Conservation (phyloP, 2,888 invertebrate genomes). For the Leptarthrus brevirostris region DNA sequence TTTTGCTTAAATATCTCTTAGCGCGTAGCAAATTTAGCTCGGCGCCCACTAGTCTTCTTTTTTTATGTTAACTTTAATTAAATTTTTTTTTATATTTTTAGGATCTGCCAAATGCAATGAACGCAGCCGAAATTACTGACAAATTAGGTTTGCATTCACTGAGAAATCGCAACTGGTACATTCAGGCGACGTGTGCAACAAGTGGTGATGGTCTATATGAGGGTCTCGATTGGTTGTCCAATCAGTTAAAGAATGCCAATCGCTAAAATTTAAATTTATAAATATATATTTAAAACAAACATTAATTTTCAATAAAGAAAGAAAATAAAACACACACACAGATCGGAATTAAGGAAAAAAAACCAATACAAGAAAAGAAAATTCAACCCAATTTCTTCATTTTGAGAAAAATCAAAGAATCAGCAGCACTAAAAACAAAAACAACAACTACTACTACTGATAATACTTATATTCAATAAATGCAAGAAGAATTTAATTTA, state of each 20-base stretch:
- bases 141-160: conserved; percentile 98
- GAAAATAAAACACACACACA: conserved; percentile 25
- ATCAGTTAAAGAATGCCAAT: conserved; percentile 98
- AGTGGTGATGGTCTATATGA: conserved; percentile 99
- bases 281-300: conserved; percentile 55
- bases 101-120: conserved; percentile 99
- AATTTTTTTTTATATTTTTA: conserved; percentile 65
- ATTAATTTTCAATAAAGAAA: conserved; percentile 46
- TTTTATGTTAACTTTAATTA: background rate
- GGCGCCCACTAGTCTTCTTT: no score
- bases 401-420: background rate
- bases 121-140: conserved; percentile 99
- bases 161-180: conserved; percentile 98
- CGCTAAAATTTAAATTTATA: conserved; percentile 75
- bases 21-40: no score
- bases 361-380: conserved; percentile 26
- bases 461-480: conserved; percentile 37
- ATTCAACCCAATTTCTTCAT: conserved; percentile 36
- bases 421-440: conserved; percentile 3
- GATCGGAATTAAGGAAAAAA: conserved; percentile 42
- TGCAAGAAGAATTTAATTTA: conserved; percentile 20
- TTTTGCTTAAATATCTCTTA: no score
- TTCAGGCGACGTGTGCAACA: conserved; percentile 98
- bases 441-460: conserved; percentile 42
- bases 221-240: conserved; percentile 99